Percentiles rank a stretch among this genome's conserved stretches.
Evolutionary conservation across 2,888 invertebrate genomes (phyloP).

Genomic region (Epiblema foenella): DNA sequence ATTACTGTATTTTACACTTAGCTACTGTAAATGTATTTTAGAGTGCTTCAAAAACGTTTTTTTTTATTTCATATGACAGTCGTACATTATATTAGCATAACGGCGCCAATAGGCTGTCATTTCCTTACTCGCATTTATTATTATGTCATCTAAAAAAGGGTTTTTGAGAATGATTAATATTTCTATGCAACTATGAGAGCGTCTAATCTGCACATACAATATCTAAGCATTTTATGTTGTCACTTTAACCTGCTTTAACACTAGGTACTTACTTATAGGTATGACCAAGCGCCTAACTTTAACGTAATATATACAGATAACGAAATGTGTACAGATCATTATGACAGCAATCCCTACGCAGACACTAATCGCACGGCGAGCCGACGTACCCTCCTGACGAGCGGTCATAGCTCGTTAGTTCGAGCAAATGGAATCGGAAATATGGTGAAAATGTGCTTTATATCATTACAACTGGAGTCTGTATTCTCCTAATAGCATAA

Average conservation of each 20-base stretch:
- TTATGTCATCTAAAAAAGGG: no score
- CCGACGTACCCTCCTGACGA: neutral
- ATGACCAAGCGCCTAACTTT: neutral
- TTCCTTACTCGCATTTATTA: no score
- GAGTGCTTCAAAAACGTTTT: no score
- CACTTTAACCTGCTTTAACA: neutral
- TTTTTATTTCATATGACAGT: no score
- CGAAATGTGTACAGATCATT: neutral
- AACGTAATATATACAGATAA: neutral
- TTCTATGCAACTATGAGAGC: no score
- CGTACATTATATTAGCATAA: no score
- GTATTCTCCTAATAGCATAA: neutral
- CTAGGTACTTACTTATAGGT: no score
- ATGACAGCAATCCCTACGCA: neutral
- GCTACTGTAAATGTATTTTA: neutral
- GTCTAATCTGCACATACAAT: no score
- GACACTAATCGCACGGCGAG: neutral
- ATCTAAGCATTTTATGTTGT: neutral
- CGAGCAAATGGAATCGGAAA: neutral
- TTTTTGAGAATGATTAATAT: no score
- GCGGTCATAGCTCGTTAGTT: neutral
- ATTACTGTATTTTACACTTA: neutral
- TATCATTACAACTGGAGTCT: conserved; percentile 4
- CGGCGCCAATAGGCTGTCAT: no score
- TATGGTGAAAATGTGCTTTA: conserved; percentile 18